Evolutionary conservation across 2,888 invertebrate species (phyloP).

Genomic region (Sphaeridia pumilis): DNA sequence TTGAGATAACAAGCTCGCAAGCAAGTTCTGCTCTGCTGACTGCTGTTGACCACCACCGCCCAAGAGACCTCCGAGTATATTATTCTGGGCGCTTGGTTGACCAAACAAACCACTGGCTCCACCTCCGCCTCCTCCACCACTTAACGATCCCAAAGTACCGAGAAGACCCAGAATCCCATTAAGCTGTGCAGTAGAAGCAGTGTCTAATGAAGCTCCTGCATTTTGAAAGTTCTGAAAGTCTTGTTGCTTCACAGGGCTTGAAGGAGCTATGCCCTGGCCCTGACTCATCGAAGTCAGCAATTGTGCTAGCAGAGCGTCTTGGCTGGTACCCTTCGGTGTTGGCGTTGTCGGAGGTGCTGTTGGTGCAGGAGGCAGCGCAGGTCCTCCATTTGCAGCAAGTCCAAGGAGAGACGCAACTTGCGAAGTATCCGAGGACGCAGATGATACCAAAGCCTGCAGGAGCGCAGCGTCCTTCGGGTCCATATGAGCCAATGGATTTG

Average conservation of each 20-base stretch:
- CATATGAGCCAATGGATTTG: neutral
- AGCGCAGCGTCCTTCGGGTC: constrained; percentile 3
- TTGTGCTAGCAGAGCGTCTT: constrained; percentile 11
- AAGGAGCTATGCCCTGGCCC: neutral
- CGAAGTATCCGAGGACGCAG: neutral
- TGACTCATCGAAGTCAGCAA: constrained; percentile 5
- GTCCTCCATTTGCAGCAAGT: constrained; percentile 3
- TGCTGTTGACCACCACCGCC: constrained; percentile 12
- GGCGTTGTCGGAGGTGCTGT: neutral
- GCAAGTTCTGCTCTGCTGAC: constrained; percentile 11
- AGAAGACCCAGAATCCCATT: constrained; percentile 23
- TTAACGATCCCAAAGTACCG: constrained; percentile 24
- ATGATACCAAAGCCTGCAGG: constrained; percentile 7
- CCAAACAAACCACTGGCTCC: neutral
- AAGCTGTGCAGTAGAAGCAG: constrained; percentile 26
- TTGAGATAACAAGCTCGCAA: constrained; percentile 20
- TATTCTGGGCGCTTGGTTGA: constrained; percentile 8
- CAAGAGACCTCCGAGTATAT: neutral
- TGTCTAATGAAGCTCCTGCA: constrained; percentile 11
- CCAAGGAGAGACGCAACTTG: constrained; percentile 6
- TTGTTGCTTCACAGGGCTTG: constrained; percentile 7
- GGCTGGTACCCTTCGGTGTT: neutral
- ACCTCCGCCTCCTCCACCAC: neutral
- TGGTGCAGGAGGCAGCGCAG: neutral
- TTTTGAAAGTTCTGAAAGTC: constrained; percentile 16